Evolutionary conservation across 2,888 invertebrate species (phyloP), one percentile per base, ranked within the genome.

Genomic region (Hirtodrosophila alboralis): DNA sequence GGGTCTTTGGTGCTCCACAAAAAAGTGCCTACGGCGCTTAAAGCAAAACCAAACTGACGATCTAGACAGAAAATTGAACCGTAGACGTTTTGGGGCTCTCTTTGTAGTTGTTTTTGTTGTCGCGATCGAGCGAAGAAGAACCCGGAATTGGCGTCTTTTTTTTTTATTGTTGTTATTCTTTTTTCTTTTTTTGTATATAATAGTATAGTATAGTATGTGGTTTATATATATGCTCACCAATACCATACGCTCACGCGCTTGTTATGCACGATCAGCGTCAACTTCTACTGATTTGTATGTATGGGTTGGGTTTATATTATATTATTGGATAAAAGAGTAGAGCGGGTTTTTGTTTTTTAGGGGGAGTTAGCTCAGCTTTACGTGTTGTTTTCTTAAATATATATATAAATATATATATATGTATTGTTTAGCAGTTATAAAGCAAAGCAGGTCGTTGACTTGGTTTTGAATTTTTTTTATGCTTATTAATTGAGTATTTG

Each of bases 401-500:
- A 21, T 23, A 37, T 9, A 3, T 18, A 23, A n/a, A 14, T 31
- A 10, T 31, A 3, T 44, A 8, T 43, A 4, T 28, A 41, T 41
- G 8, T 45, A 6, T 45, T 33, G n/a, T n/a, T 66, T 66, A 72
- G 79, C 80, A 75, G 84, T 85, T 83, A 81, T 74, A 86, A 84
- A 84, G 84, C 80, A 84, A 83, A 83, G 81, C 79, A 84, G 87
- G 84, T 87, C 88, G 79, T 87, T 87, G 87, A 88, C 88, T 75
- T 78, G 66, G 73, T 66, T 64, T 64, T 73, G 67, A 65, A 75
- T 70, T 80, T 77, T 70, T 80, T 77, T 79, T 75, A 67, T 85
- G 87, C 86, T 87, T 88, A 88, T 88, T 88, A 88, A 87, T 86
- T 86, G 86, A 84, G 80, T 86, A 88, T 88, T 88, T 85, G 87